Conservation (phyloP, 2,888 invertebrate genomes). For the Cryptocephalus primarius region DNA sequence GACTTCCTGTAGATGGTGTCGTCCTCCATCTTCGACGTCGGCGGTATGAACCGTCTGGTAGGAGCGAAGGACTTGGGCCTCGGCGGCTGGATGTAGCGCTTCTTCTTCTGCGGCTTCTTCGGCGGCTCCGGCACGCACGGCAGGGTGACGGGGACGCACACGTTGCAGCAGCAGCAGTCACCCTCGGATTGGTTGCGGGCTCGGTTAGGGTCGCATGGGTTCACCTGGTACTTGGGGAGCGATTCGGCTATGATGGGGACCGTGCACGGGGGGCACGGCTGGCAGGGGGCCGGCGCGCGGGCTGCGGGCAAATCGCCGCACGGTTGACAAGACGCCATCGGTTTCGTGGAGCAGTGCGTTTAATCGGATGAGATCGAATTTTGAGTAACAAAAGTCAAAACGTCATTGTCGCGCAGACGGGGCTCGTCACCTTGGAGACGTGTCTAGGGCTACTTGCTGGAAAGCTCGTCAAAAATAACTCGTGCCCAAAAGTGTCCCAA, state of each 20-base stretch:
- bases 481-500: too few relatives aligned
- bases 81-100: conserved; percentile 43
- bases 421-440: too few relatives aligned
- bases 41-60: conserved; percentile 44
- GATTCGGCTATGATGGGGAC: conserved; percentile 23
- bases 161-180: conserved; percentile 17
- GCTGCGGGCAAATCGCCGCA: conserved; percentile 16
- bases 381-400: too few relatives aligned
- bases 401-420: too few relatives aligned
- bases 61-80: conserved; percentile 49
- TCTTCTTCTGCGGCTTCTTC: conserved; percentile 20
- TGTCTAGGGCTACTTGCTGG: too few relatives aligned
- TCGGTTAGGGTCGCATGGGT: conserved; percentile 22
- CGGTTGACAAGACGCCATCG: conserved; percentile 23
- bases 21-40: conserved; percentile 46
- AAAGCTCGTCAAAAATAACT: too few relatives aligned
- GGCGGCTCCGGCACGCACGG: conserved; percentile 16
- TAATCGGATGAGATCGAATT: not conserved
- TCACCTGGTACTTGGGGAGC: conserved; percentile 22
- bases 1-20: conserved; percentile 57
- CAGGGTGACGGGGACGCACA: conserved; percentile 23
- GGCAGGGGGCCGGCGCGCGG: conserved; percentile 6
- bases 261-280: conserved; percentile 16
- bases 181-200: conserved; percentile 1
- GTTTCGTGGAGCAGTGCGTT: not conserved